A percentile compares a stretch with the other conserved stretches of the same genome.
Evolutionary conservation across 1,140 invertebrate species (phyloP).

Genomic region (Drosophila neocordata): DNA sequence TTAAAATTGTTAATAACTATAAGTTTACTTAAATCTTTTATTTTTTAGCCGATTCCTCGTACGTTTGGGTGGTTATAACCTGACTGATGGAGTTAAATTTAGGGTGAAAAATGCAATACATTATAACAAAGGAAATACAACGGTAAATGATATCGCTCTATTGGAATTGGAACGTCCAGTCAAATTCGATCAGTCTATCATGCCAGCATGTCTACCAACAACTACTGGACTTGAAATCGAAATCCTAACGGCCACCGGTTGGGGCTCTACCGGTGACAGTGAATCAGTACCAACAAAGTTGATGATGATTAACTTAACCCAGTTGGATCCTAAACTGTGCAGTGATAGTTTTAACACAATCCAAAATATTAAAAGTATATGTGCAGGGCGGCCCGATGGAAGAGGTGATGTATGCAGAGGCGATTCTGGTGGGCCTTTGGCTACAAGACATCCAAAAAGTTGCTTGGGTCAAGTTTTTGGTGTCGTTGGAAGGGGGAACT

Average conservation of each 20-base stretch:
- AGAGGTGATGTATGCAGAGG: background rate
- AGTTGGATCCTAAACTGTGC: background rate
- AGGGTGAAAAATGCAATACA: background rate
- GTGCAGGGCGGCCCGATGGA: background rate
- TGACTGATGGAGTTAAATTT: background rate
- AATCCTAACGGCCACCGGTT: background rate
- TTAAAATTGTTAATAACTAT: no score
- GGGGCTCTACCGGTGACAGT: background rate
- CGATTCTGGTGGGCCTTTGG: conserved; percentile 8
- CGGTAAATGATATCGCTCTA: background rate
- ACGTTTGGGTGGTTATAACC: background rate
- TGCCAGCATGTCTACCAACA: background rate
- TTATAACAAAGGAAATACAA: background rate
- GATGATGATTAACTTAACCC: no score
- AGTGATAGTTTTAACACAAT: background rate
- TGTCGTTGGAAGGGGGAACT: background rate
- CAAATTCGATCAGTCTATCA: background rate
- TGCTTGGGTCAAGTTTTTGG: background rate
- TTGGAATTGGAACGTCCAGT: background rate
- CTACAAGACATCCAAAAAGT: no score
- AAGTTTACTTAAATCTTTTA: no score
- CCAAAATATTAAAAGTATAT: background rate
- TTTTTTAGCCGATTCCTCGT: background rate
- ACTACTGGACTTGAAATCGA: background rate
- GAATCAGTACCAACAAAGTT: background rate